Conservation (phyloP, 2,888 invertebrate species). For the Aleiodes alternator region DNA sequence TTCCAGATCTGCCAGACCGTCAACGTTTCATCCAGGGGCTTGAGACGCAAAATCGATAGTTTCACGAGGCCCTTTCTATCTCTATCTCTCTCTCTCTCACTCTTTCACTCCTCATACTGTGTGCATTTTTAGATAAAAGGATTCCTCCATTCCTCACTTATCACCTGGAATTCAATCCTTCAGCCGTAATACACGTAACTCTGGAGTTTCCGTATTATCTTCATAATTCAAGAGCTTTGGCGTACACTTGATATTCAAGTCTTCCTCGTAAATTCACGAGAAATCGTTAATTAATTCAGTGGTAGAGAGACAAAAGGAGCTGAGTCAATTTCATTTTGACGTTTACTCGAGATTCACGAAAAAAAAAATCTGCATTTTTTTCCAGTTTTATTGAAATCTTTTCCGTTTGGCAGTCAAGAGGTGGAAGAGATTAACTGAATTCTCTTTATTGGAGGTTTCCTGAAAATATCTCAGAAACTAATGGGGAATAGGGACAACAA, state of each 20-base stretch:
- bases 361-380: too few relatives aligned
- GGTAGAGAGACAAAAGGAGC: too few relatives aligned
- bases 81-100: conserved; percentile 6
- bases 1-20: conserved; percentile 56
- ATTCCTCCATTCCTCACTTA: conserved; percentile 30
- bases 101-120: conserved; percentile 26
- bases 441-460: too few relatives aligned
- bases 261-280: background rate
- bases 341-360: too few relatives aligned
- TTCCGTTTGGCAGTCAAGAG: too few relatives aligned
- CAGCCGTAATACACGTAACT: background rate
- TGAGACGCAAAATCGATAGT: conserved; percentile 53
- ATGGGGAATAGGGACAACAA: too few relatives aligned
- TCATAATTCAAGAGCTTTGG: conserved; percentile 4
- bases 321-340: too few relatives aligned
- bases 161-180: conserved; percentile 10
- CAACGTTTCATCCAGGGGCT: conserved; percentile 53
- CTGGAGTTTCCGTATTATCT: background rate
- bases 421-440: too few relatives aligned
- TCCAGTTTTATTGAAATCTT: too few relatives aligned
- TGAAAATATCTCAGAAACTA: too few relatives aligned
- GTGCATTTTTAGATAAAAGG: conserved; percentile 46
- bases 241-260: background rate
- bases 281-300: too few relatives aligned
- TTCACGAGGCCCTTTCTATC: conserved; percentile 39